Percentiles rank a stretch among this genome's conserved stretches.
Conservation (phyloP, 1,140 invertebrate species). For the Diplogasteroides magnus region DNA sequence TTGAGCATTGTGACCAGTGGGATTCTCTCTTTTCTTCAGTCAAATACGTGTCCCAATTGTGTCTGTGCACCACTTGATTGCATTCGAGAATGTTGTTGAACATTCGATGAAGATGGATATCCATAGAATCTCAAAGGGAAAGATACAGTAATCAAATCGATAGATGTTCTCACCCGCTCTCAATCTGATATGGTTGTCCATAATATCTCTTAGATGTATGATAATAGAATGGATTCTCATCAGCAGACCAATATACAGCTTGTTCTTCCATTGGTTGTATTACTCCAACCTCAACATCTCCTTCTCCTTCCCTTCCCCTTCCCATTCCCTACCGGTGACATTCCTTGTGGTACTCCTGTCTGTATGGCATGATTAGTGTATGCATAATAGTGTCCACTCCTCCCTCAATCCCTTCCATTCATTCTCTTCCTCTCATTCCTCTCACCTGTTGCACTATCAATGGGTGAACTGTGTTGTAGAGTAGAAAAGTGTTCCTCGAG, state of each 20-base stretch:
- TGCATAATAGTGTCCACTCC: neutral
- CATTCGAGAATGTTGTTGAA: constrained; percentile 14
- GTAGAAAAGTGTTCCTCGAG: constrained; percentile 34
- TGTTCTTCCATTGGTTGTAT: constrained; percentile 54
- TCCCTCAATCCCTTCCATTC: neutral
- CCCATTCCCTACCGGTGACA: neutral
- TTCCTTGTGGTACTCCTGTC: neutral
- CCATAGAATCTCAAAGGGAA: constrained; percentile 36
- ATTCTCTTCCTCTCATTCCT: neutral
- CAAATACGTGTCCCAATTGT: constrained; percentile 35
- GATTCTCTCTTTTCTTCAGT: too few relatives aligned
- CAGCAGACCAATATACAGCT: constrained; percentile 53
- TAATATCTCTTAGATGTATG: constrained; percentile 51
- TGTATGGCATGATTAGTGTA: neutral
- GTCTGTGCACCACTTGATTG: constrained; percentile 31
- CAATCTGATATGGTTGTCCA: constrained; percentile 45
- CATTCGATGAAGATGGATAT: constrained; percentile 9
- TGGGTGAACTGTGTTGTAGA: neutral
- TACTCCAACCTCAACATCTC: neutral
- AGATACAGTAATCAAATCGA: neutral
- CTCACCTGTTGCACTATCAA: neutral
- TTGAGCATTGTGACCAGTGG: too few relatives aligned
- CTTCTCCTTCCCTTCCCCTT: neutral
- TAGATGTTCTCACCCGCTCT: constrained; percentile 36
- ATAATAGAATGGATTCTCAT: constrained; percentile 55